Evolutionary conservation across 1,140 invertebrate genomes (phyloP).

Genomic region (Pogonus chalceus): DNA sequence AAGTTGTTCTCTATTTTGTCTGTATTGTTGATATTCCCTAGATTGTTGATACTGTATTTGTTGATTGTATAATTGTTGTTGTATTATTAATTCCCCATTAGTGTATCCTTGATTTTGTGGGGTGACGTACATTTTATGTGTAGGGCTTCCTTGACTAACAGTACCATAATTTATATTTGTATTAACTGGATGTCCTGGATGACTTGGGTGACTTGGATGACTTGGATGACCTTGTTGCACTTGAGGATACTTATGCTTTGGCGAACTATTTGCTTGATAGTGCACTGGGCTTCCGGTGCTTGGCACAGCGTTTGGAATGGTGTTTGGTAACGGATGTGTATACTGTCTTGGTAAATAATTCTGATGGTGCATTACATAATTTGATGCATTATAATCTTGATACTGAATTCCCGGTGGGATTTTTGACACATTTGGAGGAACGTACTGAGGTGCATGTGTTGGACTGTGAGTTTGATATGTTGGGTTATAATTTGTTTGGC

Average conservation of each 20-base stretch:
- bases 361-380: conserved; percentile 21
- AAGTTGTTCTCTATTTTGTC: conserved; percentile 26
- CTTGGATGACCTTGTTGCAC: conserved; percentile 18
- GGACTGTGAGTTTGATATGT: conserved; percentile 17
- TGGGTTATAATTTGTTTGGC: conserved; percentile 16
- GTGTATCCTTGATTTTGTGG: conserved; percentile 15
- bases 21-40: conserved; percentile 27
- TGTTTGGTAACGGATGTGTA: not conserved
- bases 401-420: conserved; percentile 21
- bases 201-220: too few relatives aligned
- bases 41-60: conserved; percentile 22
- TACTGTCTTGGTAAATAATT: conserved; percentile 13
- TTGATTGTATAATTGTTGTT: conserved; percentile 25
- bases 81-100: conserved; percentile 25
- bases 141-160: not conserved
- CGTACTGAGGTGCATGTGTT: conserved; percentile 15
- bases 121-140: conserved; percentile 18
- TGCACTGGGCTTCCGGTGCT: conserved; percentile 19
- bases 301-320: not conserved
- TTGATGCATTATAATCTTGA: conserved; percentile 20
- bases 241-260: conserved; percentile 23
- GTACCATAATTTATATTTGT: conserved; percentile 8
- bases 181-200: not conserved
- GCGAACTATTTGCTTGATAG: conserved; percentile 19
- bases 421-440: conserved; percentile 12